Percentiles rank a stretch among this genome's conserved stretches.
phyloP scores from a whole-genome alignment of 53 echinoderm and acorn worm species.

The Arbacia lixula region DNA sequence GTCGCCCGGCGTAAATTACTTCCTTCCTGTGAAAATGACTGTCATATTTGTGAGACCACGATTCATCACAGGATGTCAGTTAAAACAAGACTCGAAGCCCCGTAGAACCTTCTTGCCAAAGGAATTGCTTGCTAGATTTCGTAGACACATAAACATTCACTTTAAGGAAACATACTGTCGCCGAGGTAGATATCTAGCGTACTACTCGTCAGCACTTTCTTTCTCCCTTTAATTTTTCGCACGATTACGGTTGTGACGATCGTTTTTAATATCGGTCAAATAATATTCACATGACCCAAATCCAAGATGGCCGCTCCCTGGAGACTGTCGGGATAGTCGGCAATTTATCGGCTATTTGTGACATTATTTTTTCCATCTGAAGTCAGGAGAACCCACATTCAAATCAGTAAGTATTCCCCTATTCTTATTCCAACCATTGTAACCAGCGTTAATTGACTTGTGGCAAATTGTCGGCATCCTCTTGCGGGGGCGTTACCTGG shows the following conservation, averaged over 20 bases:
- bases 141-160: too few relatives aligned
- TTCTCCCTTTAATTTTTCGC: too few relatives aligned
- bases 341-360: background rate
- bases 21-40: conserved; percentile 22
- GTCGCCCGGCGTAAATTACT: conserved; percentile 15
- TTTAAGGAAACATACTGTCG: too few relatives aligned
- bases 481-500: conserved; percentile 56
- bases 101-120: too few relatives aligned
- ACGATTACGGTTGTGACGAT: too few relatives aligned
- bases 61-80: conserved; percentile 19
- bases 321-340: background rate
- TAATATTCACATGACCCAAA: conserved; percentile 53
- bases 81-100: background rate
- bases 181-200: too few relatives aligned
- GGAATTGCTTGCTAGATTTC: too few relatives aligned
- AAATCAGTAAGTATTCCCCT: conserved; percentile 12
- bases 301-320: conserved; percentile 54
- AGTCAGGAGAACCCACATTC: too few relatives aligned
- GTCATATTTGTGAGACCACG: background rate
- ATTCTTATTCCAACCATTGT: background rate
- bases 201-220: too few relatives aligned
- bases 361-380: background rate
- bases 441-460: background rate
- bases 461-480: background rate
- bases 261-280: too few relatives aligned